Base-by-base conservation (phyloP, 2,797 vertebrate genomes). In the Xenentodon cancila region DNA sequence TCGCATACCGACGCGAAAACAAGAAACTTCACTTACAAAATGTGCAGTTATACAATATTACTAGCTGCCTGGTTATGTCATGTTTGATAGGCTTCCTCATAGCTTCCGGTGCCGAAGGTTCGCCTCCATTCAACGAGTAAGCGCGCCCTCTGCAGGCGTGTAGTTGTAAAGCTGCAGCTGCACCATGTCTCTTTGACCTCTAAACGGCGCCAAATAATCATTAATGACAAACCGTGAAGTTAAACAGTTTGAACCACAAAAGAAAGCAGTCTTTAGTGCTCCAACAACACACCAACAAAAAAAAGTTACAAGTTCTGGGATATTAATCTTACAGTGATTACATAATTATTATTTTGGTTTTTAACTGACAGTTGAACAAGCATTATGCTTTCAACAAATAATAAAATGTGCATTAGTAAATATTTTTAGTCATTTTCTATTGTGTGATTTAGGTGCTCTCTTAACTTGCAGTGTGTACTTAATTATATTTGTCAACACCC, bases 41-140 rank as follows among this genome's bases (percentile, higher is more conserved):
- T 46, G 54, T 34, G 59, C 20, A 42, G 77, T 89, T 87, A 88
- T 64, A 85, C 68, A 89, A 85, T 64, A 85, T 71, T 64, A 32
- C 62, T n/a, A 43, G 9, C 17, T 30, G 4, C 7, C 30, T 59
- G 15, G 55, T 79, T 65, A 64, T 73, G 43, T 65, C 59, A 82
- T 43, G 27, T 55, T 2, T 16, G 5, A 12, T 7, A 20, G 40
- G 44, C 45, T 32, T 40, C 59, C 50, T 53, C 64, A 49, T 32
- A 5, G 54, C 48, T 81, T 88, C 89, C 82, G 84, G 79, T 79
- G 67, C 19, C 27, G 20, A 49, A 11, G 13, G 37, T 7, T 53
- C 5, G 37, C 18, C 37, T 5, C 25, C 30, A 27, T 32, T 50
- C 19, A 53, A 1, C 20, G 25, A 9, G 1, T 52, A 19, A 15